Evolutionary conservation across 92 coral and sea anemone species (phyloP).

Genomic region (Isaurus tuberculatus): DNA sequence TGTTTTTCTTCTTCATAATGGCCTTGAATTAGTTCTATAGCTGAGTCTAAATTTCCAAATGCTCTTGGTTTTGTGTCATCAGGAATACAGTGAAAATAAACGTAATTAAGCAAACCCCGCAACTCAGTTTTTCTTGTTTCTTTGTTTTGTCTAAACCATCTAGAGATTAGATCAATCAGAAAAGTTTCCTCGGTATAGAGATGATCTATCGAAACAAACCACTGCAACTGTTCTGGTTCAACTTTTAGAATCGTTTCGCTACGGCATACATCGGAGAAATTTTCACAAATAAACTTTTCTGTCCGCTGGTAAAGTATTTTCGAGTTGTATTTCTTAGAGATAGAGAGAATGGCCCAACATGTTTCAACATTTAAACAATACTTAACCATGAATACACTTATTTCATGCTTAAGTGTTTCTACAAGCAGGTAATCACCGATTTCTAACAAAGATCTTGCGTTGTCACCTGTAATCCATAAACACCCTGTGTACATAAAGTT

Average conservation of each 20-base stretch:
- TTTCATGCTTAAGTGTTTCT: slow-evolving; percentile 25
- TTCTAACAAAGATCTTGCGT: slow-evolving; percentile 10
- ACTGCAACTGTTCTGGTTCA: background rate
- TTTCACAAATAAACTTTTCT: slow-evolving; percentile 22
- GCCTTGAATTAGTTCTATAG: background rate
- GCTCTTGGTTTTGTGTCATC: background rate
- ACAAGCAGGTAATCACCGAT: slow-evolving; percentile 27
- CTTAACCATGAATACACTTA: background rate
- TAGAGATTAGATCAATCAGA: background rate
- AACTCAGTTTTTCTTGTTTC: background rate
- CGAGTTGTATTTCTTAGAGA: slow-evolving; percentile 15
- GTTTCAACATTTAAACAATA: background rate
- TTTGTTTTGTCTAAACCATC: slow-evolving; percentile 21
- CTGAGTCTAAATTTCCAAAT: background rate
- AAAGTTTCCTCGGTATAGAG: slow-evolving; percentile 12
- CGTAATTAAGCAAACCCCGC: background rate
- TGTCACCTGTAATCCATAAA: slow-evolving; percentile 6
- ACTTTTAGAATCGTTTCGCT: slow-evolving; percentile 19
- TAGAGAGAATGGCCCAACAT: slow-evolving; percentile 7
- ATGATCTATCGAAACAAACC: slow-evolving; percentile 15
- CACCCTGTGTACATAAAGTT: slow-evolving; percentile 30
- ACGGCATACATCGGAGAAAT: background rate
- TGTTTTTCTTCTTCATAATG: background rate
- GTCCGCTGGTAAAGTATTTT: background rate
- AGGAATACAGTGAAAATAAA: slow-evolving; percentile 31